Percentiles rank a stretch among this genome's conserved stretches.
Evolutionary conservation across 2,888 invertebrate genomes (phyloP).

Genomic region (Geophilus truncorum): DNA sequence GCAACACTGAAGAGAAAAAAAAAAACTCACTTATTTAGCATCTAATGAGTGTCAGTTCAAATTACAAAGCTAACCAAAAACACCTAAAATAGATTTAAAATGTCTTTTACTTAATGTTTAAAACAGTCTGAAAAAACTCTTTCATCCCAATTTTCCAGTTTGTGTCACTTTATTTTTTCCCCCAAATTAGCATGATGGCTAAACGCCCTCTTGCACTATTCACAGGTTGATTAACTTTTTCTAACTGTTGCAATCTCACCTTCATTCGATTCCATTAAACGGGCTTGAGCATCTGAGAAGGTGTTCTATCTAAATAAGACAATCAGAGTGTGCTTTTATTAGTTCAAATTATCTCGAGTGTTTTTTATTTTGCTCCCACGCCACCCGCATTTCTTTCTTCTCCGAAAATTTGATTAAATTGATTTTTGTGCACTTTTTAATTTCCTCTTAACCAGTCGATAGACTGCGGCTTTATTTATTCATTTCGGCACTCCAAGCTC

Average conservation of each 20-base stretch:
- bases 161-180: background rate
- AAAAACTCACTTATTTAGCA: background rate
- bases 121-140: too few relatives aligned
- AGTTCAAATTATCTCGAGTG: background rate
- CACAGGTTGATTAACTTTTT: background rate
- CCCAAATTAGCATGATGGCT: background rate
- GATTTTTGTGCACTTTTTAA: background rate
- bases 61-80: background rate
- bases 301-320: background rate
- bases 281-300: background rate
- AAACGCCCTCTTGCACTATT: background rate
- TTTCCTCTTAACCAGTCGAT: background rate
- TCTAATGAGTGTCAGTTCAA: background rate
- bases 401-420: background rate
- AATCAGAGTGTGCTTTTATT: constrained; percentile 2
- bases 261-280: background rate
- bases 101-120: background rate
- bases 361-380: background rate
- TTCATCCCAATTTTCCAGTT: background rate
- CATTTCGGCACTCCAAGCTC: background rate
- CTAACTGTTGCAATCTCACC: background rate
- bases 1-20: too few relatives aligned
- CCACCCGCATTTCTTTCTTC: background rate
- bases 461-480: background rate
- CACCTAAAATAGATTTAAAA: background rate